Evolutionary conservation across 2,113 vertebrate genomes (phyloP).

Genomic region (Zingel zingel): DNA sequence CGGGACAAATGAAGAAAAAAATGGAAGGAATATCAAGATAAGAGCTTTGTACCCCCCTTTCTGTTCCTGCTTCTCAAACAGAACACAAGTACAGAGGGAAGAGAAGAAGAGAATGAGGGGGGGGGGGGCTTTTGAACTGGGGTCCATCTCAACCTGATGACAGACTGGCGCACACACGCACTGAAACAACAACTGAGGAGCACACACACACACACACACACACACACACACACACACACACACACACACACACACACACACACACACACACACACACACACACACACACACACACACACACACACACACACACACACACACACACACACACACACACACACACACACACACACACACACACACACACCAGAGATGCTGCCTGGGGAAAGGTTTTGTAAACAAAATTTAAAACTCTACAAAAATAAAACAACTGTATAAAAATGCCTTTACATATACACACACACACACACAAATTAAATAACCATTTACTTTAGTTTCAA

Average conservation of each 20-base stretch:
- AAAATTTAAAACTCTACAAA: slow-evolving; percentile 83
- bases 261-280: slow-evolving; percentile 27
- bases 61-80: neutral
- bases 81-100: slow-evolving; percentile 1
- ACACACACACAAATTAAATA: slow-evolving; percentile 89
- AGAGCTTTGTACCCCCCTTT: slow-evolving; percentile 21
- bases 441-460: slow-evolving; percentile 76
- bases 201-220: slow-evolving; percentile 23
- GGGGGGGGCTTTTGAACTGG: slow-evolving; percentile 19
- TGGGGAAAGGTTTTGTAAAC: slow-evolving; percentile 90
- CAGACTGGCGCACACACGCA: slow-evolving; percentile 7
- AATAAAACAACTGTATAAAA: slow-evolving; percentile 85
- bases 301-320: slow-evolving; percentile 27
- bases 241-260: slow-evolving; percentile 22
- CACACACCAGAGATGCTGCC: slow-evolving; percentile 82
- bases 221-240: slow-evolving; percentile 22
- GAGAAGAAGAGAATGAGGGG: neutral
- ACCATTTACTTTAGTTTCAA: slow-evolving; percentile 80
- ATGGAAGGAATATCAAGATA: neutral
- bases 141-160: slow-evolving; percentile 50
- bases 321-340: slow-evolving; percentile 24
- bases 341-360: slow-evolving; percentile 23
- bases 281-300: slow-evolving; percentile 22
- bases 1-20: slow-evolving; percentile 13
- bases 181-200: neutral